These are phyloP conservation scores for Nephrocerus scutellatus DNA, from an alignment of 2,888 invertebrate species.

Conservation along the genomic window DNA sequence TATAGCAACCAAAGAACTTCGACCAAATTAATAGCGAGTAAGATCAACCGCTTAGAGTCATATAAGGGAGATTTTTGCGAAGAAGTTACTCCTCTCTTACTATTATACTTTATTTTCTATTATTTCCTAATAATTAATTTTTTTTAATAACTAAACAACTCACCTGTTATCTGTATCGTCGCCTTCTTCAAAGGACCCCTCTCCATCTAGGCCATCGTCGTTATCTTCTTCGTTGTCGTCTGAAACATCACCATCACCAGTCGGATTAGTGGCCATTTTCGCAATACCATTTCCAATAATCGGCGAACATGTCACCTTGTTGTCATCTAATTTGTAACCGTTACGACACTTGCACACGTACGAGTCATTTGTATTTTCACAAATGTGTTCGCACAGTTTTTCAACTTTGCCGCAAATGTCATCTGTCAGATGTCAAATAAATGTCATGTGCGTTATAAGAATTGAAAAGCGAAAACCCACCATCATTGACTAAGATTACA, in stretches of 20 bases:
- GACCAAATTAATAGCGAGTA: no score
- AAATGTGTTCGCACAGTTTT: conserved; percentile 53
- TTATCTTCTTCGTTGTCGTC: conserved; percentile 4
- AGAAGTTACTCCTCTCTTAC: no score
- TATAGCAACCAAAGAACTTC: no score
- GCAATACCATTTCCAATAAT: no score
- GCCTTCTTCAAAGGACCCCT: conserved; percentile 11
- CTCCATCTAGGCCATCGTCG: not conserved
- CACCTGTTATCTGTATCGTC: conserved; percentile 5
- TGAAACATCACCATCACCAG: conserved; percentile 23
- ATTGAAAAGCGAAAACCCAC: no score
- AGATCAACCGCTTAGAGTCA: no score
- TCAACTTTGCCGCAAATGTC: conserved; percentile 52
- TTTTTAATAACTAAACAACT: no score
- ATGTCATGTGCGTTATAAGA: conserved; percentile 25
- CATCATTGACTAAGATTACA: not conserved
- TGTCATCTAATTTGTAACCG: conserved; percentile 49
- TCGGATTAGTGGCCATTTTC: not conserved
- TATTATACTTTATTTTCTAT: no score
- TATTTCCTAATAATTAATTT: no score
- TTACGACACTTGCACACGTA: conserved; percentile 50
- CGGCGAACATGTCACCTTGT: conserved; percentile 50
- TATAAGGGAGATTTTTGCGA: no score
- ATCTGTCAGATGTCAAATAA: no score
- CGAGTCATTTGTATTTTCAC: conserved; percentile 54